Percentiles rank a stretch among this genome's conserved stretches.
Conservation (phyloP, 2,888 invertebrate genomes). For the Ormyrus pomaceus region DNA sequence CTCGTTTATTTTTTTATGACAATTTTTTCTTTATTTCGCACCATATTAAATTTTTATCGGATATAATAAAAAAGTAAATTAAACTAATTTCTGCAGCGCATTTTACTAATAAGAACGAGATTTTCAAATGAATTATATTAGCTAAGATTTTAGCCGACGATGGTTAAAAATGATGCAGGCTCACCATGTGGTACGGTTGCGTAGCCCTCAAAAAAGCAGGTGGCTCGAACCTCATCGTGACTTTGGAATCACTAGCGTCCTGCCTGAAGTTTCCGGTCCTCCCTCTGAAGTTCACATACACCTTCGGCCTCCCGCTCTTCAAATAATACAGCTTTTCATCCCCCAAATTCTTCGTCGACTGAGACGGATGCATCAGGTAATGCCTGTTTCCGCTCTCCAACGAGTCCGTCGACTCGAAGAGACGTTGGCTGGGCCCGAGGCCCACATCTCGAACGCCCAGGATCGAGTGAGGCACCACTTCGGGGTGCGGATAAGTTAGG, state of each 20-base stretch:
- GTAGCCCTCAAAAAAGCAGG: slow-evolving; percentile 59
- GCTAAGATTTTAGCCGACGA: no score
- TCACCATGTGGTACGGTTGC: slow-evolving; percentile 55
- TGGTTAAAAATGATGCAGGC: background rate
- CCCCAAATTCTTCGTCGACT: slow-evolving; percentile 54
- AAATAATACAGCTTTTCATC: slow-evolving; percentile 70
- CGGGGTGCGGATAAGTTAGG: slow-evolving; percentile 63
- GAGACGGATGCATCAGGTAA: slow-evolving; percentile 14
- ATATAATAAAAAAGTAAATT: no score
- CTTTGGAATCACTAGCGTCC: slow-evolving; percentile 45
- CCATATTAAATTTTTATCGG: no score
- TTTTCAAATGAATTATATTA: no score
- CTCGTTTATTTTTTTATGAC: no score
- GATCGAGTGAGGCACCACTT: slow-evolving; percentile 68
- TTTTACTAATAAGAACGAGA: no score
- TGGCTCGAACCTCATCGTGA: slow-evolving; percentile 59
- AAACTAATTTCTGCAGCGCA: no score
- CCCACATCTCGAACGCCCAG: slow-evolving; percentile 68
- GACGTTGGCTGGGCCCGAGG: slow-evolving; percentile 45
- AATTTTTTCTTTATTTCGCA: no score
- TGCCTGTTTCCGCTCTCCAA: background rate
- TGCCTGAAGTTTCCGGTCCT: slow-evolving; percentile 65
- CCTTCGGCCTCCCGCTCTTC: slow-evolving; percentile 67
- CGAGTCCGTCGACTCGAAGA: slow-evolving; percentile 37
- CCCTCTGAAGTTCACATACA: slow-evolving; percentile 69